Percentiles rank a stretch among this genome's conserved stretches.
Evolutionary conservation across 2,888 invertebrate species (phyloP).

Genomic region (Cosmopolites sordidus): DNA sequence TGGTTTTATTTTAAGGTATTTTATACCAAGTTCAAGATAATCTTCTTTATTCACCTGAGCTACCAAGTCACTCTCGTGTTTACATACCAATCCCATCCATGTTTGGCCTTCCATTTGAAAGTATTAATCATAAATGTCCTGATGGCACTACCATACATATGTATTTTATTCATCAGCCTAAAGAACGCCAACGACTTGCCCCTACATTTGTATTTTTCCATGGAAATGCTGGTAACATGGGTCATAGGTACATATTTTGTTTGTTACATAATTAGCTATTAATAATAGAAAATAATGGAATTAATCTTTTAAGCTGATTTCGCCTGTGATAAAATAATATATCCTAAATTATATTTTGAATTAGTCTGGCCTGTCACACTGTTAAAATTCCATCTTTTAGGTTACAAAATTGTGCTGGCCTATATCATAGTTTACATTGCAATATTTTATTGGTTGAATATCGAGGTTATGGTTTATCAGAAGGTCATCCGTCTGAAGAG

Average conservation of each 20-base stretch:
- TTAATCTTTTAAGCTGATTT: no score
- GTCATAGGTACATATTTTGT: slow-evolving; percentile 54
- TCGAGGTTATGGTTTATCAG: slow-evolving; percentile 89
- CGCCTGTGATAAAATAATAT: no score
- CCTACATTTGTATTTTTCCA: slow-evolving; percentile 89
- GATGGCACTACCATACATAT: slow-evolving; percentile 77
- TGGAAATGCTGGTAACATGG: slow-evolving; percentile 97
- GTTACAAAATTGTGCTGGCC: slow-evolving; percentile 80
- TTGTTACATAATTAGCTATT: not conserved
- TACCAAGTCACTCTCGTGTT: slow-evolving; percentile 82
- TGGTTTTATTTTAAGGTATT: slow-evolving; percentile 56
- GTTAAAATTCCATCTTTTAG: slow-evolving; percentile 46
- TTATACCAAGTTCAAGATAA: slow-evolving; percentile 83
- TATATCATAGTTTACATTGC: slow-evolving; percentile 75
- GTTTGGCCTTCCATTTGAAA: slow-evolving; percentile 84
- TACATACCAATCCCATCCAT: slow-evolving; percentile 84
- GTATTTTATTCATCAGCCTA: slow-evolving; percentile 74
- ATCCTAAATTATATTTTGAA: no score
- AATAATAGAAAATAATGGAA: no score
- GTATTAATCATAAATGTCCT: slow-evolving; percentile 66
- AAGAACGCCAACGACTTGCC: slow-evolving; percentile 61
- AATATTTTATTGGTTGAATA: slow-evolving; percentile 93
- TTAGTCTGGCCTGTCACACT: slow-evolving; percentile 1
- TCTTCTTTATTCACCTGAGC: slow-evolving; percentile 83
- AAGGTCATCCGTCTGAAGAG: slow-evolving; percentile 81